phyloP scores from a whole-genome alignment of 1,140 invertebrate genomes.

The Habropoda laboriosa region DNA sequence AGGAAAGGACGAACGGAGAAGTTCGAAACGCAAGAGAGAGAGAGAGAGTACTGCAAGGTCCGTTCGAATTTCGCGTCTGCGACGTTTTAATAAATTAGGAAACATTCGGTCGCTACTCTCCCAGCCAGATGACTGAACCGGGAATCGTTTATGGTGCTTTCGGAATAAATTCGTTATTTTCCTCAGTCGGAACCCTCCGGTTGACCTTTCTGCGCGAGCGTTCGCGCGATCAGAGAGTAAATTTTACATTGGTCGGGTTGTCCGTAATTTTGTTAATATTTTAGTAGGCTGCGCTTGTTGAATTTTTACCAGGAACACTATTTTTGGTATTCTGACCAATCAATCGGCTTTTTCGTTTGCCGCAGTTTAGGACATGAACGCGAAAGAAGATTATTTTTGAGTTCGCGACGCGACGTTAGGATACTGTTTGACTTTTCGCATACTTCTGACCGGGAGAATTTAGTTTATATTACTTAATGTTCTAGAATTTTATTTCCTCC shows the following conservation, averaged over 20 bases:
- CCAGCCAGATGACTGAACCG: constrained; percentile 51
- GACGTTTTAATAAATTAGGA: constrained; percentile 67
- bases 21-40: constrained; percentile 12
- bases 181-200: neutral
- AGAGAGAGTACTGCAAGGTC: neutral
- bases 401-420: no score
- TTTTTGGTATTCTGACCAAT: no score
- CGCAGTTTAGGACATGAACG: no score
- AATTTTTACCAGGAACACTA: constrained; percentile 12
- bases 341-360: no score
- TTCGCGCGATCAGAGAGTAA: neutral
- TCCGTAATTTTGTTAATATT: constrained; percentile 29
- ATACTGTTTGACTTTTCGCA: no score
- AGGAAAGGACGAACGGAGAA: neutral
- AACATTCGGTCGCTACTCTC: constrained; percentile 42
- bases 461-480: no score
- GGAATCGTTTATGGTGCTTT: constrained; percentile 67
- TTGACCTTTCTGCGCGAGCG: constrained; percentile 42
- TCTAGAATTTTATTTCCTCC: no score
- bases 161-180: constrained; percentile 64
- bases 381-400: no score
- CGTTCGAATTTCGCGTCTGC: constrained; percentile 63
- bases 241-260: constrained; percentile 25
- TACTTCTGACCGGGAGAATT: no score
- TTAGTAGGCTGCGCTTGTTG: neutral